Conservation (phyloP, 2,888 invertebrate species). For the Ceraclea dissimilis region DNA sequence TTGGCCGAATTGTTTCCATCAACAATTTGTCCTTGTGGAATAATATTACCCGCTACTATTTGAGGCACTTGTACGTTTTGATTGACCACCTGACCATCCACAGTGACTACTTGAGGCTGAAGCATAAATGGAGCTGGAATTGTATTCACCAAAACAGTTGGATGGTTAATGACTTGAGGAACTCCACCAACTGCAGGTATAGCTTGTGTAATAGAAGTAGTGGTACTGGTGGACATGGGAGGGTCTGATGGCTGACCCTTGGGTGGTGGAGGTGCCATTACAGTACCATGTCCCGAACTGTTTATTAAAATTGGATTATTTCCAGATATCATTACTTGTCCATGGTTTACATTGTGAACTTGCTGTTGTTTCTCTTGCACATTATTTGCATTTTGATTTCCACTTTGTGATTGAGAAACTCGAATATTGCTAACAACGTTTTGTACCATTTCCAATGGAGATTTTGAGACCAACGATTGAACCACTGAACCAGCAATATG, state of each 20-base stretch:
- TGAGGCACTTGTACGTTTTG: constrained; percentile 65
- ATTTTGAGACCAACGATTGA: constrained; percentile 48
- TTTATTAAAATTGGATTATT: constrained; percentile 69
- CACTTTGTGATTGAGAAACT: constrained; percentile 38
- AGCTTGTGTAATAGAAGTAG: constrained; percentile 57
- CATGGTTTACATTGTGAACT: constrained; percentile 47
- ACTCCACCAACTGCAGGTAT: constrained; percentile 56
- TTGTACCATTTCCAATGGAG: constrained; percentile 71
- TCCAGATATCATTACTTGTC: constrained; percentile 69
- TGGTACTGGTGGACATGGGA: constrained; percentile 57
- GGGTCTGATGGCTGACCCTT: constrained; percentile 46
- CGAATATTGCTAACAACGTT: constrained; percentile 66
- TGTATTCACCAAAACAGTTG: constrained; percentile 74
- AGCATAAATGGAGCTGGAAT: constrained; percentile 70
- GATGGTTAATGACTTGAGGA: constrained; percentile 63
- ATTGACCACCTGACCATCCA: constrained; percentile 63
- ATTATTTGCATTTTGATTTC: constrained; percentile 29
- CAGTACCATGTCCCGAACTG: constrained; percentile 45
- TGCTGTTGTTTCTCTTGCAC: constrained; percentile 25
- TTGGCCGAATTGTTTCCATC: constrained; percentile 45
- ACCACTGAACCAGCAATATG: constrained; percentile 46
- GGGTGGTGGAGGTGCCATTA: constrained; percentile 61
- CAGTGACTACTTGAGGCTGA: constrained; percentile 69
- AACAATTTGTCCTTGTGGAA: constrained; percentile 47
- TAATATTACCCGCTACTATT: constrained; percentile 57